Evolutionary conservation across 2,888 invertebrate genomes (phyloP).

Genomic region (Trisateles emortualis): DNA sequence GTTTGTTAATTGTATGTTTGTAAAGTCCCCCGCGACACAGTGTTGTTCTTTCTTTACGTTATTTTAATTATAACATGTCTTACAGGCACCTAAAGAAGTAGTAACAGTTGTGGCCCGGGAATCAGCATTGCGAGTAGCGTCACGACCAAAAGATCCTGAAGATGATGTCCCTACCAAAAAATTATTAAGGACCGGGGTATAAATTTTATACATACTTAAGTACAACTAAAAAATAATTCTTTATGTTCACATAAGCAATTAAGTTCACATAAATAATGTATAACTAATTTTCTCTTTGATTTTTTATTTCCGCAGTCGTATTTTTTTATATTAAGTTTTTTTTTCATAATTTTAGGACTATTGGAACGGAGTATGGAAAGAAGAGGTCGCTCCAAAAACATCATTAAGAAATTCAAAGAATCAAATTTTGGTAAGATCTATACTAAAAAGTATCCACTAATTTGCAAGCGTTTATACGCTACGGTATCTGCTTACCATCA

Average conservation of each 20-base stretch:
- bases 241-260: no score
- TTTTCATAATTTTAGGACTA: slow-evolving; percentile 64
- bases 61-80: not conserved
- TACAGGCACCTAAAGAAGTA: slow-evolving; percentile 67
- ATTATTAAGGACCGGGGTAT: slow-evolving; percentile 67
- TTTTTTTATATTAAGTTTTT: no score
- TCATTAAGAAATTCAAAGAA: slow-evolving; percentile 39
- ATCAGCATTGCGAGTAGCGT: slow-evolving; percentile 54
- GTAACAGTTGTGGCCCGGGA: slow-evolving; percentile 64
- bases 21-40: no score
- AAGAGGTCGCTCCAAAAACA: slow-evolving; percentile 56
- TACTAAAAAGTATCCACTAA: not conserved
- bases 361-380: slow-evolving; percentile 70
- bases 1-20: no score
- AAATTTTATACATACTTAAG: slow-evolving; percentile 16
- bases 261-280: no score
- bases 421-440: slow-evolving; percentile 30
- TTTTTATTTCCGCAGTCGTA: not conserved
- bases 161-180: slow-evolving; percentile 50
- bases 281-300: no score
- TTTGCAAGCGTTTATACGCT: no score
- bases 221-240: no score
- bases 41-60: no score
- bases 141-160: slow-evolving; percentile 40
- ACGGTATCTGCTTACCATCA: no score